Conservation (phyloP, 2,888 invertebrate genomes). For the Sceliomorpha sp. region DNA sequence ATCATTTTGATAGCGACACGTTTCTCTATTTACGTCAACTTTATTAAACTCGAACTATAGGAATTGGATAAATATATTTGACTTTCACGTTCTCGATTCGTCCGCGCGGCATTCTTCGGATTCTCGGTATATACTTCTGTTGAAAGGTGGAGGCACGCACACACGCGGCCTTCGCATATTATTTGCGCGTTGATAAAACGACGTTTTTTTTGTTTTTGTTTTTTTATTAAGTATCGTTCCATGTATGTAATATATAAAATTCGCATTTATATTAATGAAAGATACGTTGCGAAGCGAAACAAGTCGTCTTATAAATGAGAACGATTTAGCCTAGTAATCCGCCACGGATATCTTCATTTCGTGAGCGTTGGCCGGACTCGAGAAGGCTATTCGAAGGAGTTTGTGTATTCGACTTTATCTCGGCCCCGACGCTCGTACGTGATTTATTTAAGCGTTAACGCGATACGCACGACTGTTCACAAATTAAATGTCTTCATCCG, state of each 20-base stretch:
- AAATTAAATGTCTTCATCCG: slow-evolving; percentile 76
- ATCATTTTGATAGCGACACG: too few species aligned
- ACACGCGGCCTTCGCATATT: too few species aligned
- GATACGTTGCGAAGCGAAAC: background rate
- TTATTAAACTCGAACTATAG: too few species aligned
- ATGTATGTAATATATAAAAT: slow-evolving; percentile 3
- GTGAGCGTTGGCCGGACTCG: slow-evolving; percentile 58
- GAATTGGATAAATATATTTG: too few species aligned
- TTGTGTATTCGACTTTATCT: slow-evolving; percentile 66
- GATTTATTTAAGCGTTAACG: slow-evolving; percentile 75
- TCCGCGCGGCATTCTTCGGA: too few species aligned
- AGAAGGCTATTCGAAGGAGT: slow-evolving; percentile 32
- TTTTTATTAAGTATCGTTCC: slow-evolving; percentile 4
- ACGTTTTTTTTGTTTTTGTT: background rate
- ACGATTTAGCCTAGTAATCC: slow-evolving; percentile 65
- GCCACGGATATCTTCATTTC: slow-evolving; percentile 70
- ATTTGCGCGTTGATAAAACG: too few species aligned
- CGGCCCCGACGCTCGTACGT: slow-evolving; percentile 69
- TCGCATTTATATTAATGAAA: slow-evolving; percentile 8
- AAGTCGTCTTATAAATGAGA: slow-evolving; percentile 56
- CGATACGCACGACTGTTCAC: slow-evolving; percentile 73
- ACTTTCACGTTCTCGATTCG: too few species aligned
- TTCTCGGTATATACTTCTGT: too few species aligned
- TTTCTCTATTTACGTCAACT: too few species aligned
- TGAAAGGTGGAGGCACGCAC: too few species aligned